phyloP scores from a whole-genome alignment of 2,113 vertebrate genomes.

The Tragelaphus strepsiceros region DNA sequence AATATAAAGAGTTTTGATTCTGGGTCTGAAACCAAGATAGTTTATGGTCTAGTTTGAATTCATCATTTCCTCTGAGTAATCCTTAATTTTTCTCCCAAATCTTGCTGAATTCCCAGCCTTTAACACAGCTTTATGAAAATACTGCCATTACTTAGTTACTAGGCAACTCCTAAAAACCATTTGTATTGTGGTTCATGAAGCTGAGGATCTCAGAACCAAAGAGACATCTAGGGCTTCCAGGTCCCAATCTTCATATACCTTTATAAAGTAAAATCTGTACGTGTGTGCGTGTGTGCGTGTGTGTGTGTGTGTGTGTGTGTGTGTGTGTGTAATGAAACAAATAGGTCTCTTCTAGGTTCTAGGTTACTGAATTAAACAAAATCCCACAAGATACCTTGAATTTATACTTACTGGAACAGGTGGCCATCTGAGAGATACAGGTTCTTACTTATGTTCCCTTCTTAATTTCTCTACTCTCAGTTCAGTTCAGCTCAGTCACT shows the following conservation, averaged over 20 bases:
- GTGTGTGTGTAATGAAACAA: not conserved
- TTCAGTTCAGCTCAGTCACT: not conserved
- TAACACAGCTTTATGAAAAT: not conserved
- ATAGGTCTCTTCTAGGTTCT: not conserved
- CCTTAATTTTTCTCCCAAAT: not conserved
- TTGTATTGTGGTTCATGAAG: not conserved
- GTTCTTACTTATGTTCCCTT: not conserved
- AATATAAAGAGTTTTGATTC: not conserved
- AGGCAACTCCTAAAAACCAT: not conserved
- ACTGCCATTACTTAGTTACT: not conserved
- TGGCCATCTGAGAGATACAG: not conserved
- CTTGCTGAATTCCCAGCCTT: not conserved
- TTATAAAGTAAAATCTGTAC: not conserved
- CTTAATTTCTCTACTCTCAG: not conserved
- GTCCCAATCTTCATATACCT: not conserved
- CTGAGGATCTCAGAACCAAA: not conserved
- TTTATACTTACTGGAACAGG: not conserved
- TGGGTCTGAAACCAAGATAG: not conserved
- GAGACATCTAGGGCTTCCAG: not conserved
- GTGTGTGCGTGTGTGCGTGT: accelerated
- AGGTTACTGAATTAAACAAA: not conserved
- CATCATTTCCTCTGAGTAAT: not conserved
- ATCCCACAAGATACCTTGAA: not conserved
- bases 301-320: not conserved
- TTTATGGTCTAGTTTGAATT: not conserved